Evolutionary conservation across 2,797 vertebrate genomes (phyloP).

Genomic region (Xiphorhynchus erythropygius): DNA sequence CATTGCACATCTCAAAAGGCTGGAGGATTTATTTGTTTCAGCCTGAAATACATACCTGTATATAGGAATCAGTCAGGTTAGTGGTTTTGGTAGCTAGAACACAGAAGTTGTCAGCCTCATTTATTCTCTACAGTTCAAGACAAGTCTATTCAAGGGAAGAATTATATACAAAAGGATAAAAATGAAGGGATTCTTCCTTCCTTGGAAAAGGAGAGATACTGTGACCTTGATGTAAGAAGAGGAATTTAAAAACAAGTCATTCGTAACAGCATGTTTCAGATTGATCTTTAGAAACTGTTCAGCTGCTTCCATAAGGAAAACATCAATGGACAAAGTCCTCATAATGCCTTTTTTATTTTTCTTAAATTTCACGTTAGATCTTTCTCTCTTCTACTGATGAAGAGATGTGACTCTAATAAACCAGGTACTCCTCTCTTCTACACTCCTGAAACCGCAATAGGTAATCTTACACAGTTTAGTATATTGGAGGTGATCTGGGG

Average conservation of each 20-base stretch:
- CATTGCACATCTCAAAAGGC: background rate
- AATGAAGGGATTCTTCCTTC: background rate
- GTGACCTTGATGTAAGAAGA: background rate
- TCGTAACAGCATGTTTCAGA: background rate
- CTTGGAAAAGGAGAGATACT: background rate
- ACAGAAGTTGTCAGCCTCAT: background rate
- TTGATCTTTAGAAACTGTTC: background rate
- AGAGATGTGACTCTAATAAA: background rate
- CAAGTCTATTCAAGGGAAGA: background rate
- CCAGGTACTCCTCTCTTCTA: background rate
- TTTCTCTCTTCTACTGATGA: background rate
- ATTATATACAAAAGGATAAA: background rate
- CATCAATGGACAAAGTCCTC: background rate
- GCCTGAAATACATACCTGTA: background rate
- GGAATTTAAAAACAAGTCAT: background rate
- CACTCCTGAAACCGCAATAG: fast-evolving
- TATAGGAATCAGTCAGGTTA: background rate
- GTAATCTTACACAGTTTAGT: background rate
- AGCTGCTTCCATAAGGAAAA: background rate
- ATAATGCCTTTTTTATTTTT: background rate
- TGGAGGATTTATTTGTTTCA: background rate
- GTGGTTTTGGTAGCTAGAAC: background rate
- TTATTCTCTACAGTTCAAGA: background rate
- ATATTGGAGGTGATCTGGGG: background rate
- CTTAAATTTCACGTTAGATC: background rate